Evolutionary conservation across 1,140 invertebrate genomes (phyloP), one percentile per base, ranked within the genome.

Genomic region (Metopolophium dirhodum): DNA sequence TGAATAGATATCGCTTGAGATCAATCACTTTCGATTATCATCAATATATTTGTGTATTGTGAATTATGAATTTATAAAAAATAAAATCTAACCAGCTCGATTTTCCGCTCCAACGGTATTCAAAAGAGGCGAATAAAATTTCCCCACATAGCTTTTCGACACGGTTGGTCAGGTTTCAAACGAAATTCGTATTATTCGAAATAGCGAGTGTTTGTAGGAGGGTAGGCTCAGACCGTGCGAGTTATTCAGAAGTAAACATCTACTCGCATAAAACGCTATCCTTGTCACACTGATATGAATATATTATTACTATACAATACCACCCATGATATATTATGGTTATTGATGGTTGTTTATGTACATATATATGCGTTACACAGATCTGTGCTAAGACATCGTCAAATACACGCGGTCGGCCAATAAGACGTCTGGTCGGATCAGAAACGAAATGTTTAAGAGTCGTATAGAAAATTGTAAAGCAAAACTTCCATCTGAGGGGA

Each of bases 11-110:
- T 90, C 22, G 2, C 1, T 57, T 4, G 51, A 90, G 37, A 90
- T 90, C 88, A 90, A 90, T 90, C 88, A 90, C 49, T 90, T 90
- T 90, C 22, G 49, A 41, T 57, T 57, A 57, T 90, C 37, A 14
- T 90, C 51, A 14, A 41, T 41, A 41, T 51, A 35, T 30, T n/a
- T 49, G 86, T 35, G 23, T 57, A 88, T 90, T 41, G 45, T 57
- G 88, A 57, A 37, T 37, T 90, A 26, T 90, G 87, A 41, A 57
- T 57, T 41, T n/a, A 6, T 41, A 41, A 30, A 57, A 57, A 57
- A 89, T 54, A 54, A 89, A 90, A 90, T 90, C 49, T 37, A 90
- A 90, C 51, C 35, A 22, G 45, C 35, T 90, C 51, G 88, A 90
- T 90, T 90, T 90, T 90, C 88, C 8, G 88, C 88, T 90, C 51